Base-by-base conservation (phyloP, 2,797 vertebrate species). In the Artibeus jamaicensis region DNA sequence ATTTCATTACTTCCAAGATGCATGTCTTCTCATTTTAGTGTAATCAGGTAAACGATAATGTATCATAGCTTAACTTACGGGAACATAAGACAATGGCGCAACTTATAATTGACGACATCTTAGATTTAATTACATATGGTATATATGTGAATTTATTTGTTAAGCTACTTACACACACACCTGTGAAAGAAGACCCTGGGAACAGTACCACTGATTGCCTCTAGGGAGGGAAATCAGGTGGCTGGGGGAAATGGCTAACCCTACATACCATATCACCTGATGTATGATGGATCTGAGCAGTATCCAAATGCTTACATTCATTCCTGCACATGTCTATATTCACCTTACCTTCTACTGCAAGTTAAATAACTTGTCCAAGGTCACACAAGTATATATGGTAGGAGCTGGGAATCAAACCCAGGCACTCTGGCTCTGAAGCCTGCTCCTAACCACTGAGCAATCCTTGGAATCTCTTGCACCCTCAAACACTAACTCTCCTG, bases 1-100 rank as follows among this genome's bases (percentile, higher is more conserved):
- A 86, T 86, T 91, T 68, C 48, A 91, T 91, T 91, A 87, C 57
- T 94, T 93, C n/a, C 67, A 92, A 87, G 70, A 93, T 32, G 26
- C 12, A 46, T 85, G 74, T 92, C 26, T 93, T 86, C 48, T 71
- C 46, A 39, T 65, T 90, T 94, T 86, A 96, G 84, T 62, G 65
- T 86, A 82, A 67, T 79, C 16, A 86, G n/a, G 79, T 81, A 91
- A 94, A 37, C 77, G 91, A 78, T 32, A 87, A 77, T 32, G 4
- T 83, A 77, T 74, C 57, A 68, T 46, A 74, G 11, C 82, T 84
- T 83, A 86, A 86, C 44, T 65, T 87, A 77, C 3, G 70, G 71
- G 67, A 59, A 71, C 59, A 32, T 21, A 89, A 78, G 55, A 91
- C 19, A 81, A 59, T 39, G 21, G 44, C 57, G 4, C 5, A 67